Evolutionary conservation across 2,888 invertebrate species (phyloP), one percentile per base, ranked within the genome.

Genomic region (Drosophila atripex): DNA sequence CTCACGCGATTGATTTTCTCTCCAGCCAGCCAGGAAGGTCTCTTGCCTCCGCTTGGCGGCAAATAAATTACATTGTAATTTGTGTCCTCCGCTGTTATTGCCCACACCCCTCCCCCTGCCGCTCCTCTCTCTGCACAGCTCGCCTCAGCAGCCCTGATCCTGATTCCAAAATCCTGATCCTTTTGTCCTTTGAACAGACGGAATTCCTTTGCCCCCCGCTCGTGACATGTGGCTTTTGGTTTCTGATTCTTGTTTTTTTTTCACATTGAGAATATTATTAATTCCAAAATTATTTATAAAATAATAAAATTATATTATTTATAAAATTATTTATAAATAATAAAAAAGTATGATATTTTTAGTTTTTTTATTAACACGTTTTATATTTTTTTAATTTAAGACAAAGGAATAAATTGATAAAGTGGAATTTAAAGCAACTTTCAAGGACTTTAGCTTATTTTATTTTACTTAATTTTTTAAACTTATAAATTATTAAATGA

Each of bases 61-160:
- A 83, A 84, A 84, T 84, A 84, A 87, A 89, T 89, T 89, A 89
- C 80, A 82, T 80, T 78, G 89, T 88, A 90, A 89, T 89, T 90
- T 89, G 77, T 75, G 68, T 68, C 52, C 70, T 68, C 55, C 68
- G 57, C 69, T 69, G 57, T 69, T 57, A 41, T 69, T 51, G 47
- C 41, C 21, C 21, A 35, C 52, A 18, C 18, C 52, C 32, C 21
- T 41, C 46, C 35, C n/a, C 39, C 25, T n/a, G n/a, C n/a, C n/a
- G n/a, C n/a, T n/a, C n/a, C n/a, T n/a, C n/a, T n/a, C n/a, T n/a
- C n/a, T n/a, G n/a, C n/a, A n/a, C n/a, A n/a, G n/a, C n/a, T n/a
- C 45, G 1, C 8, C 16, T 9, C 9, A 8, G 25, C 32, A 8
- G 23, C 47, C 8, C 45, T 2, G 45, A 28, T 30, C 49, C 45